Conservation (phyloP, 1,140 invertebrate genomes). For the Trichonephila clavata region DNA sequence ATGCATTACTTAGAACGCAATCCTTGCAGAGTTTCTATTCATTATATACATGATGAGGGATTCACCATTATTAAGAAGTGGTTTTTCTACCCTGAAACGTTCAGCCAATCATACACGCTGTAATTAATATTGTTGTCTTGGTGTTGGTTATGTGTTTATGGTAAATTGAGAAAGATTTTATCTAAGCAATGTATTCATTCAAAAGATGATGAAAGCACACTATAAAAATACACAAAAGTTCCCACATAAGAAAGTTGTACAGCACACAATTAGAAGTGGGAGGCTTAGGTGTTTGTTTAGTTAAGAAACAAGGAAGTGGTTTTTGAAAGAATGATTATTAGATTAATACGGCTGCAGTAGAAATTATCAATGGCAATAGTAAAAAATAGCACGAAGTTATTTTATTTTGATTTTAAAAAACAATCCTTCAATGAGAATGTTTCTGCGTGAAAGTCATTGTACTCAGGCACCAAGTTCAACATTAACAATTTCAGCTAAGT, state of each 20-base stretch:
- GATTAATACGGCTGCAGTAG: too few species aligned
- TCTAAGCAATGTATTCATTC: not conserved
- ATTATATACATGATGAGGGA: conserved; percentile 4
- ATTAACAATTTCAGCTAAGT: too few species aligned
- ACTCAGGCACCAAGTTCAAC: too few species aligned
- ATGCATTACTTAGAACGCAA: conserved; percentile 31
- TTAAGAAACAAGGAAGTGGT: not conserved
- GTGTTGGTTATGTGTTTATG: conserved; percentile 12
- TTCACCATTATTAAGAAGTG: conserved; percentile 22
- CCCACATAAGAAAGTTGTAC: too few species aligned
- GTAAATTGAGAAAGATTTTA: not conserved
- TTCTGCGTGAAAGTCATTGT: too few species aligned
- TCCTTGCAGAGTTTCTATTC: not conserved
- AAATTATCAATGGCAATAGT: too few species aligned
- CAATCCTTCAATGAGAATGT: too few species aligned
- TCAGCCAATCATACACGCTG: not conserved
- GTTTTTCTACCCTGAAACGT: not conserved
- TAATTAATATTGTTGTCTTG: not conserved
- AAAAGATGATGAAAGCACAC: too few species aligned
- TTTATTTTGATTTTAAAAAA: too few species aligned
- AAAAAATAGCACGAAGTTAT: too few species aligned
- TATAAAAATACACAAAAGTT: too few species aligned
- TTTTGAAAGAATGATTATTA: not conserved
- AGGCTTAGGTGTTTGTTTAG: not conserved
- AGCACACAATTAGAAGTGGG: too few species aligned